phyloP scores from a whole-genome alignment of 2,888 invertebrate species.

The Keiferia lycopersicella region DNA sequence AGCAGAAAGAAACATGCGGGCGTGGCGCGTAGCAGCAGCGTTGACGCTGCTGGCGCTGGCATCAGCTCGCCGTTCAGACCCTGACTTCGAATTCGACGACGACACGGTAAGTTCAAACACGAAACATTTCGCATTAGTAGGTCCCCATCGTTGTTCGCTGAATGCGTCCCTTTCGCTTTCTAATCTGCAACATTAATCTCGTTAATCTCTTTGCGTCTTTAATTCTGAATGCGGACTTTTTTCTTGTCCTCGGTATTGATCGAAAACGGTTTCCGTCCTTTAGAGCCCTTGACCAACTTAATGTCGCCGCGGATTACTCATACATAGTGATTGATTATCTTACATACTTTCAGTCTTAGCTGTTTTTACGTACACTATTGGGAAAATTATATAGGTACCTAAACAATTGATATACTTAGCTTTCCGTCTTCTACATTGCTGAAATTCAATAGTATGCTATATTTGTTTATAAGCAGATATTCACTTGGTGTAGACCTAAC shows the following conservation, averaged over 20 bases:
- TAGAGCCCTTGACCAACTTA: conserved; percentile 3
- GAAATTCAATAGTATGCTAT: too few species aligned
- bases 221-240: conserved; percentile 13
- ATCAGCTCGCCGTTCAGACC: conserved; percentile 53
- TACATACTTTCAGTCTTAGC: too few species aligned
- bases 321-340: conserved; percentile 13
- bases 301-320: conserved; percentile 5
- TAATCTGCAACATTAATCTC: conserved; percentile 15
- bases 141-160: not conserved
- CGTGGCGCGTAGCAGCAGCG: conserved; percentile 21
- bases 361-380: not conserved
- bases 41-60: conserved; percentile 40
- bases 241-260: conserved; percentile 8
- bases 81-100: conserved; percentile 76
- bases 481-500: too few species aligned
- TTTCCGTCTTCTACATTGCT: too few species aligned
- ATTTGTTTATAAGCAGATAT: too few species aligned
- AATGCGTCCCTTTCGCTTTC: conserved; percentile 5
- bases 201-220: conserved; percentile 20
- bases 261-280: conserved; percentile 3
- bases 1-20: conserved; percentile 25
- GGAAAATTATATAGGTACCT: not conserved
- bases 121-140: not conserved
- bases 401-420: too few species aligned
- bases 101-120: conserved; percentile 53